Base-by-base conservation (phyloP, 2,113 vertebrate genomes). In the Cyanistes caeruleus region DNA sequence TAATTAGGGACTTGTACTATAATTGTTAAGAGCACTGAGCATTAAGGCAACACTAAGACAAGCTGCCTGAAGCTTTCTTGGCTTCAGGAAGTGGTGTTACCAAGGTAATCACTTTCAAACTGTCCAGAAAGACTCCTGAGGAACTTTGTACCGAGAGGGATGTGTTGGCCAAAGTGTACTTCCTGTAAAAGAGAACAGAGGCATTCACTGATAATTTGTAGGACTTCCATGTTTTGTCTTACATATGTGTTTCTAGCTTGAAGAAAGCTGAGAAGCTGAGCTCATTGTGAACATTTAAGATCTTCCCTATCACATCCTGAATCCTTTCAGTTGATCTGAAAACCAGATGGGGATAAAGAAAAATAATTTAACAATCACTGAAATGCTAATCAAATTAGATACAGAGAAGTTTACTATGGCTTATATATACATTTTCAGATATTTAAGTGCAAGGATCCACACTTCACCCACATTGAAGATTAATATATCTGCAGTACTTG, bases 181-280 rank as follows among this genome's bases (percentile, higher is more conserved):
- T 98, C 98, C 98, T 96, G 97, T 92, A 74, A 93, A 90, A 95
- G 78, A 92, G 97, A 96, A 96, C 95, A 93, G 17, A 58, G 76
- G 64, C 87, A 95, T 95, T 97, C 94, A 96, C 96, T 68, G 92
- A 93, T 87, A 73, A 89, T 97, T 95, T 90, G 95, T 97, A 97
- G 95, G 95, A 98, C 93, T 98, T 98, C 98, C 97, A 98, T 89
- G 96, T 97, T 98, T 98, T 98, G 98, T 98, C 95, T 97, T 95
- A 89, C 93, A 95, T 74, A 86, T 21, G 27, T 96, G 96, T 97
- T 98, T 98, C 97, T 94, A 96, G 96, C 87, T 94, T 96, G 65
- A 76, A 91, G 68, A 88, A 96, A 95, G 75, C 70, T 97, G 97
- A 93, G 96, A 97, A 97, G 95, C 95, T 94, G 80, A 96, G 70